A percentile compares a stretch with the other conserved stretches of the same genome.
Evolutionary conservation across 2,113 vertebrate genomes (phyloP).

Genomic region (Etia nguti): DNA sequence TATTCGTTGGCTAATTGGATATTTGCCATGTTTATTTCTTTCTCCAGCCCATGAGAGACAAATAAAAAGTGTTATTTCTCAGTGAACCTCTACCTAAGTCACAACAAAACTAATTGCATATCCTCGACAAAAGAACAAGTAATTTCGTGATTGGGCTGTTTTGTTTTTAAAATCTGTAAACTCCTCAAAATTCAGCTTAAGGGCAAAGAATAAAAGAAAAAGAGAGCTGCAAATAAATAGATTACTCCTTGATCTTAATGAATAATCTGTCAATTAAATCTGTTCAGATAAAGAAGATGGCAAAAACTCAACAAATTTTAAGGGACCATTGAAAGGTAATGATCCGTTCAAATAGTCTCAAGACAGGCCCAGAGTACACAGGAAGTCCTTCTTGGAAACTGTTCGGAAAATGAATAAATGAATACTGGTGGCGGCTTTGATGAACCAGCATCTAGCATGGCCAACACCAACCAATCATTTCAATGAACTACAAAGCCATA

Average conservation of each 20-base stretch:
- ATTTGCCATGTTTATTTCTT: constrained; percentile 13
- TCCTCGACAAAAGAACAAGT: constrained; percentile 14
- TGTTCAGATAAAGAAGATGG: not conserved
- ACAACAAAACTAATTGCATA: constrained; percentile 50
- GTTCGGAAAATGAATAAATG: not conserved
- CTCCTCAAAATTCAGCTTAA: not conserved
- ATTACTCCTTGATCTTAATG: not conserved
- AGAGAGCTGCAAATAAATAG: not conserved
- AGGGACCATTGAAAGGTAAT: not conserved
- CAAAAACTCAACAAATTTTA: not conserved
- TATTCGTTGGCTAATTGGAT: constrained; percentile 54
- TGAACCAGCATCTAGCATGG: not conserved
- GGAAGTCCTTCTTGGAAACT: not conserved
- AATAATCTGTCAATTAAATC: not conserved
- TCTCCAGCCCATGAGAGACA: constrained; percentile 24
- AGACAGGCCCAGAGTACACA: not conserved
- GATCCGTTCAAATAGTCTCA: not conserved
- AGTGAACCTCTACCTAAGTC: constrained; percentile 16
- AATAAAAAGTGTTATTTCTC: constrained; percentile 37
- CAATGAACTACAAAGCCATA: not conserved
- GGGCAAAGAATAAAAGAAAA: not conserved
- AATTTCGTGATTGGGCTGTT: constrained; percentile 9
- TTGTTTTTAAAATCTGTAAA: not conserved
- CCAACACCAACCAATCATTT: not conserved
- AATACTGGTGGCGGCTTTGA: not conserved